A percentile compares a stretch with the other conserved stretches of the same genome.
Conservation (phyloP, 1,140 invertebrate species). For the Eueides isabella region DNA sequence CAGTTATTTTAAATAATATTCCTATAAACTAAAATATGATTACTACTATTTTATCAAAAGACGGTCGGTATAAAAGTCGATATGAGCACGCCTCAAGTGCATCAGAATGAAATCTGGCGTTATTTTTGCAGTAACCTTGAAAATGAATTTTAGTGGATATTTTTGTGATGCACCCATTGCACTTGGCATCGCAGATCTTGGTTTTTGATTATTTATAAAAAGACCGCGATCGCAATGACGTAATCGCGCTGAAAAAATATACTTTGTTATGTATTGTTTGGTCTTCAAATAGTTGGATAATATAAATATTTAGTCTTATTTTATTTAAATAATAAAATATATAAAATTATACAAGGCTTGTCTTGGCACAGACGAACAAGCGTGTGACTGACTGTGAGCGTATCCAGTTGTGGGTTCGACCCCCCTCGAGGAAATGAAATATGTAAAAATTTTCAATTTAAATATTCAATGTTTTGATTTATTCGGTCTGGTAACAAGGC, state of each 20-base stretch:
- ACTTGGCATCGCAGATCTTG: constrained; percentile 50
- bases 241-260: not conserved
- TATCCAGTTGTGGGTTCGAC: too few relatives aligned
- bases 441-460: too few relatives aligned
- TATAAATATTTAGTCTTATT: too few relatives aligned
- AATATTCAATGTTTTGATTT: too few relatives aligned
- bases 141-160: constrained; percentile 66
- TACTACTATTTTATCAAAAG: constrained; percentile 9
- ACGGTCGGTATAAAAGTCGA: constrained; percentile 21
- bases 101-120: constrained; percentile 41
- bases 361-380: too few relatives aligned
- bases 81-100: constrained; percentile 31
- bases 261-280: not conserved
- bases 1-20: not conserved
- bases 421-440: too few relatives aligned
- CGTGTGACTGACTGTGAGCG: too few relatives aligned
- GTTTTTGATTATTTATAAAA: constrained; percentile 55
- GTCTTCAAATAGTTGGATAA: not conserved
- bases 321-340: too few relatives aligned
- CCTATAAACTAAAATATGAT: not conserved
- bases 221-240: constrained; percentile 30
- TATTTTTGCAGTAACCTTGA: constrained; percentile 71
- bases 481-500: too few relatives aligned
- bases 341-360: too few relatives aligned
- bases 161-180: constrained; percentile 71